Conservation (phyloP, 2,888 invertebrate genomes). For the Zygothrica quintamaculata region DNA sequence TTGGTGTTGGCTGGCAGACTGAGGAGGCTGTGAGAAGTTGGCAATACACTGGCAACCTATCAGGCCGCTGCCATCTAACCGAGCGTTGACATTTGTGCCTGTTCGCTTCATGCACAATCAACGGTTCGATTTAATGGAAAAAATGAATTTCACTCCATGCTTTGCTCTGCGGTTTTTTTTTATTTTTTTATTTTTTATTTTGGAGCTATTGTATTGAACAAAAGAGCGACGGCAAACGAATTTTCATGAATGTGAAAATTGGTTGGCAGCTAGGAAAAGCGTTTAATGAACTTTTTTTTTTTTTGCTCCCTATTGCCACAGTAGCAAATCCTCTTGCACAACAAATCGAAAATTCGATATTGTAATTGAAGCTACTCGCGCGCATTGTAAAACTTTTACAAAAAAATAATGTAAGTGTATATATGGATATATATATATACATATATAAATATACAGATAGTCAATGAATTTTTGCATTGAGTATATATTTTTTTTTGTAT, state of each 20-base stretch:
- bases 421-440: no score
- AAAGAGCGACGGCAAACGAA: constrained; percentile 56
- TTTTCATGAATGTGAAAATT: constrained; percentile 64
- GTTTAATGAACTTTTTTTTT: constrained; percentile 70
- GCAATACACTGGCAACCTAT: constrained; percentile 63
- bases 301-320: constrained; percentile 41
- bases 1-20: background rate
- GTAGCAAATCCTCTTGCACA: constrained; percentile 39
- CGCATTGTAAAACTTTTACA: constrained; percentile 38
- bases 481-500: constrained; percentile 35
- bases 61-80: constrained; percentile 73
- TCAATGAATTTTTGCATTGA: constrained; percentile 54
- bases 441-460: constrained; percentile 32
- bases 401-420: background rate
- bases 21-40: background rate
- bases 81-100: constrained; percentile 77
- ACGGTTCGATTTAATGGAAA: constrained; percentile 82
- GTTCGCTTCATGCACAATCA: constrained; percentile 81
- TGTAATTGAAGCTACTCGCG: constrained; percentile 68
- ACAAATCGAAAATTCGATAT: constrained; percentile 70
- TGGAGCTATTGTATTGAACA: constrained; percentile 53
- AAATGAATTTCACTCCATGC: constrained; percentile 70
- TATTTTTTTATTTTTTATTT: no score
- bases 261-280: constrained; percentile 61
- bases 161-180: constrained; percentile 59